Percentiles rank a stretch among this genome's conserved stretches.
phyloP scores from a whole-genome alignment of 2,888 invertebrate genomes.

The Drosophila anceps region DNA sequence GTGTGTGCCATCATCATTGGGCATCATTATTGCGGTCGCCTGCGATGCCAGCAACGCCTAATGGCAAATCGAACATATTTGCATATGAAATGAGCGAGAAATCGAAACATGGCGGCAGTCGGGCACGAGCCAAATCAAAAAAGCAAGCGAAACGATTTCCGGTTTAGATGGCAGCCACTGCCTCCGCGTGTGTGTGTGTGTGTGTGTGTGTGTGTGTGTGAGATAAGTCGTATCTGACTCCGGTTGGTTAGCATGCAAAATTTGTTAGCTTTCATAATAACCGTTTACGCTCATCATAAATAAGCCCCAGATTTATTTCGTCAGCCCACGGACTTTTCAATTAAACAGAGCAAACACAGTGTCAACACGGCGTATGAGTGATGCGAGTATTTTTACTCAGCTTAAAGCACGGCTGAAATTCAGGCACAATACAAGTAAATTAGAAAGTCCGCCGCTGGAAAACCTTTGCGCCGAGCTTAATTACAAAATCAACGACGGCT shows the following conservation, averaged over 20 bases:
- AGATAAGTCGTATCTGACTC: constrained; percentile 38
- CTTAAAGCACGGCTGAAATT: constrained; percentile 15
- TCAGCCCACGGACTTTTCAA: constrained; percentile 33
- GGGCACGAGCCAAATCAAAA: constrained; percentile 43
- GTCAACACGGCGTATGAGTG: constrained; percentile 30
- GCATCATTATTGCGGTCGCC: constrained; percentile 73
- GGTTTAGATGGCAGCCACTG: constrained; percentile 35
- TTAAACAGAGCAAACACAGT: constrained; percentile 24
- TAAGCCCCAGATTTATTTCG: constrained; percentile 37
- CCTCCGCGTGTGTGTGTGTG: background rate
- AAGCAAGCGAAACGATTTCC: constrained; percentile 63
- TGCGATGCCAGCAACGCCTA: constrained; percentile 56
- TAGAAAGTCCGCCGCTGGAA: constrained; percentile 14
- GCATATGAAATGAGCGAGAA: constrained; percentile 80
- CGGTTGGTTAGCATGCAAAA: constrained; percentile 49
- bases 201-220: constrained; percentile 5
- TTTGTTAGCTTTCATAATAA: constrained; percentile 60
- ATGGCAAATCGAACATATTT: constrained; percentile 82
- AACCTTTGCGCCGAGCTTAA: constrained; percentile 46
- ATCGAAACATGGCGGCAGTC: constrained; percentile 78
- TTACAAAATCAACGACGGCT: constrained; percentile 60
- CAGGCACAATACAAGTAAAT: constrained; percentile 28
- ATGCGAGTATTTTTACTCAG: constrained; percentile 15
- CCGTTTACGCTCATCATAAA: constrained; percentile 60
- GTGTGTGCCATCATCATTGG: constrained; percentile 54